These are phyloP conservation scores for Hypena proboscidalis DNA, from an alignment of 2,888 invertebrate genomes.

Conservation along the genomic window DNA sequence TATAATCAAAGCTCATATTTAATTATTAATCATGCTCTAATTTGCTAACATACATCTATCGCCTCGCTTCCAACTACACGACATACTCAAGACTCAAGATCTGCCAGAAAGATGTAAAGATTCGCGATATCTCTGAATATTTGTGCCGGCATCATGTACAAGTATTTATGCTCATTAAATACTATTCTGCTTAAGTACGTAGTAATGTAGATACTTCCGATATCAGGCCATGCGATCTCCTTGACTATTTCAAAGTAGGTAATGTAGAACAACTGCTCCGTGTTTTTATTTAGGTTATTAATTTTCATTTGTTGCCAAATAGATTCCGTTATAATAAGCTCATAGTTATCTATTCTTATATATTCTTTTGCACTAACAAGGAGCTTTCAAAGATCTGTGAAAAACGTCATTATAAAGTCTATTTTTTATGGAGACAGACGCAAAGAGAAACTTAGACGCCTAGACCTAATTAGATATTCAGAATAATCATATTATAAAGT, in stretches of 20 bases:
- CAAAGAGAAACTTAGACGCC: no score
- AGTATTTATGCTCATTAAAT: constrained; percentile 14
- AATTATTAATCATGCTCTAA: no score
- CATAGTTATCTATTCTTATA: not conserved
- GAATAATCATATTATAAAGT: no score
- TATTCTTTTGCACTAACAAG: no score
- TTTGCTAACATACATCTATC: not conserved
- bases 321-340: constrained; percentile 2
- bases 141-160: constrained; percentile 14
- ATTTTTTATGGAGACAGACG: no score
- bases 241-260: constrained; percentile 30
- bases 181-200: constrained; percentile 26
- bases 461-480: no score
- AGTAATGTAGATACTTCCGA: constrained; percentile 29
- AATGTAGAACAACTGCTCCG: constrained; percentile 19
- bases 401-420: no score
- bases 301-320: no score
- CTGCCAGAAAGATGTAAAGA: not conserved
- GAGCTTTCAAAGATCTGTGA: no score
- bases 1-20: no score
- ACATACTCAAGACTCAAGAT: not conserved
- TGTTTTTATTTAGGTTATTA: constrained; percentile 18
- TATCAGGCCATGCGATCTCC: constrained; percentile 32
- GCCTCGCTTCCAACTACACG: not conserved
- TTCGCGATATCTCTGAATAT: constrained; percentile 8